Percentiles rank a stretch among this genome's conserved stretches.
Conservation (phyloP, 1,140 invertebrate species). For the Rhagoletis zephyria region DNA sequence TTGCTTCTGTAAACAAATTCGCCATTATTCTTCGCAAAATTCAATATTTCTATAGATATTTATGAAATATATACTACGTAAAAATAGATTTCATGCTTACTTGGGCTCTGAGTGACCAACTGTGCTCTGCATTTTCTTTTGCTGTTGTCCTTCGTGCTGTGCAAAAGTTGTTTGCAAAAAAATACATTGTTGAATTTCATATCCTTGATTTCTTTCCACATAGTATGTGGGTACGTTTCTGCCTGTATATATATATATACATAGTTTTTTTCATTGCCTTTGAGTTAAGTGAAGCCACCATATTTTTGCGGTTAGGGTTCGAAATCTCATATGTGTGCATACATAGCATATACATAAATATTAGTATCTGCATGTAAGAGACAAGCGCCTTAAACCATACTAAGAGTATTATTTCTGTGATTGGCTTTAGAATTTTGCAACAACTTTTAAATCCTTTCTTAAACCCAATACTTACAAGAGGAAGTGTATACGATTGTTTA, state of each 20-base stretch:
- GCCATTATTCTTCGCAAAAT: too few species aligned
- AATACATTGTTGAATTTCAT: not conserved
- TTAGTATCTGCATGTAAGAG: not conserved
- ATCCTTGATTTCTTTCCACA: not conserved
- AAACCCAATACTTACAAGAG: too few species aligned
- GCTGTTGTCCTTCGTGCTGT: too few species aligned
- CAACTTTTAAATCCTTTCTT: too few species aligned
- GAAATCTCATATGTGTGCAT: not conserved
- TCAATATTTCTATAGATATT: too few species aligned
- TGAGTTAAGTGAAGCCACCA: not conserved
- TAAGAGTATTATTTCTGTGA: not conserved
- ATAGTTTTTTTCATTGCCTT: not conserved
- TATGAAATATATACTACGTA: not conserved
- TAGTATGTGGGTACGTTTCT: not conserved
- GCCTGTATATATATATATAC: not conserved
- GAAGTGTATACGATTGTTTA: too few species aligned
- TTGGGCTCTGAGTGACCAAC: not conserved
- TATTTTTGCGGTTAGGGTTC: too few species aligned
- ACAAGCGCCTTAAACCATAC: slow-evolving; percentile 1
- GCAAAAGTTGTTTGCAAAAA: not conserved
- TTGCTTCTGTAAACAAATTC: too few species aligned
- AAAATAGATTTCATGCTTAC: slow-evolving; percentile 31
- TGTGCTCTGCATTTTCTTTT: not conserved
- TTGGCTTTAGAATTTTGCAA: not conserved
- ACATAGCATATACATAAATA: not conserved